phyloP scores from a whole-genome alignment of 2,113 vertebrate species.

The Saccopteryx bilineata region DNA sequence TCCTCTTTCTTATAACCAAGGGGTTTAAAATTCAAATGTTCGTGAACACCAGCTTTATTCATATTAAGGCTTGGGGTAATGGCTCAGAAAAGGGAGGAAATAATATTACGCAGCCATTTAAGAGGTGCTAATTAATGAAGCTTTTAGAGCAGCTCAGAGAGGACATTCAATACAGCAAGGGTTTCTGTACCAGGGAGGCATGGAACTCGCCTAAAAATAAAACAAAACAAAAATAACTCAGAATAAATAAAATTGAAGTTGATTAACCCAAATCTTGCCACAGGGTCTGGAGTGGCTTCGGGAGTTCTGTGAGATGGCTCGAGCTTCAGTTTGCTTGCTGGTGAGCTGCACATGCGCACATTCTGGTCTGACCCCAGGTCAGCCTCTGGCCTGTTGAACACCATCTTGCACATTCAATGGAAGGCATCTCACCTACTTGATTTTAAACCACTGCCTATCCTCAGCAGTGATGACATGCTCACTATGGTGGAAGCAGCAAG shows the following conservation, averaged over 20 bases:
- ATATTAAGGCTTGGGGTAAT: slow-evolving; percentile 90
- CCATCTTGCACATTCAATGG: not conserved
- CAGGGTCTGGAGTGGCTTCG: slow-evolving; percentile 48
- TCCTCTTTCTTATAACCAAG: slow-evolving; percentile 86
- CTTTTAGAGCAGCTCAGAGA: slow-evolving; percentile 88
- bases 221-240: slow-evolving; percentile 51
- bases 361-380: slow-evolving; percentile 18
- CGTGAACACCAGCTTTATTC: slow-evolving; percentile 89
- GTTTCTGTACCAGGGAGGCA: slow-evolving; percentile 83
- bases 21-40: slow-evolving; percentile 90
- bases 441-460: fast-evolving
- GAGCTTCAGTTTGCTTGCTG: not conserved
- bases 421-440: fast-evolving
- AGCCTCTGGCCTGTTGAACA: slow-evolving; percentile 8
- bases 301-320: slow-evolving; percentile 67
- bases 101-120: slow-evolving; percentile 90
- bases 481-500: not conserved
- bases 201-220: slow-evolving; percentile 70
- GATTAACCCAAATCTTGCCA: slow-evolving; percentile 83
- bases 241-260: slow-evolving; percentile 84
- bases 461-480: not conserved
- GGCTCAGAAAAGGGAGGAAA: slow-evolving; percentile 84
- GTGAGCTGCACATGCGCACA: not conserved
- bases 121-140: slow-evolving; percentile 91
- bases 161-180: slow-evolving; percentile 83